Conservation (phyloP, 2,888 invertebrate species). For the Athetis lepigone region DNA sequence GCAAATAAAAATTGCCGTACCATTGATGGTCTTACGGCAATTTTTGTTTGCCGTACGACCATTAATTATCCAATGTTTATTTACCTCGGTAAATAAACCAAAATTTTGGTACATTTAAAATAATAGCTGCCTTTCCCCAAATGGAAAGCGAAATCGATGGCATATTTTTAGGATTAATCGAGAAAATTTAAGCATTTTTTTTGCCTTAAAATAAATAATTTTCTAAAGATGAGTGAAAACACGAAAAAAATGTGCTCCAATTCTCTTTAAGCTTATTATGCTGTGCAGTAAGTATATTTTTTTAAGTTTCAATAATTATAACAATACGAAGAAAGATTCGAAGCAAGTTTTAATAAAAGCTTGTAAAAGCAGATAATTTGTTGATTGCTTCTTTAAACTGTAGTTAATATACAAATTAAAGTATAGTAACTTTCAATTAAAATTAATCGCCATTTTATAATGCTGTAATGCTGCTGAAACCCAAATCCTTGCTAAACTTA, state of each 20-base stretch:
- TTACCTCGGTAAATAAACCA: no score
- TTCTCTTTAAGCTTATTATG: slow-evolving; percentile 23
- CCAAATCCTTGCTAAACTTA: slow-evolving; percentile 71
- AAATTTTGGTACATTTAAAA: no score
- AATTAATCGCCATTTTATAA: slow-evolving; percentile 14
- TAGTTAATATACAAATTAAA: slow-evolving; percentile 15
- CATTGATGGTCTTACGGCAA: no score
- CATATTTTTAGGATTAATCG: no score
- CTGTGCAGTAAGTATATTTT: slow-evolving; percentile 26
- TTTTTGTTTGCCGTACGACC: no score
- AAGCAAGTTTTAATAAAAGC: slow-evolving; percentile 39
- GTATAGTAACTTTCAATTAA: slow-evolving; percentile 6
- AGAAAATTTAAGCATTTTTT: no score
- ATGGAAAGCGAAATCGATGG: no score
- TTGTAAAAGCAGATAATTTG: slow-evolving; percentile 1
- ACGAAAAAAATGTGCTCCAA: slow-evolving; percentile 32
- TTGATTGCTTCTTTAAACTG: background rate
- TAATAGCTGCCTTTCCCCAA: no score
- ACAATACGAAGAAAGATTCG: slow-evolving; percentile 4
- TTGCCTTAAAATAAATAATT: background rate
- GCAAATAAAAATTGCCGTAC: no score
- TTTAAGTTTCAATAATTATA: slow-evolving; percentile 20
- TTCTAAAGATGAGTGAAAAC: slow-evolving; percentile 15
- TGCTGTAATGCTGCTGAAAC: slow-evolving; percentile 12
- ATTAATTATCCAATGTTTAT: no score